Percentiles rank a stretch among this genome's conserved stretches.
Conservation (phyloP, 2,113 vertebrate species). For the Phyllostomus hastatus region DNA sequence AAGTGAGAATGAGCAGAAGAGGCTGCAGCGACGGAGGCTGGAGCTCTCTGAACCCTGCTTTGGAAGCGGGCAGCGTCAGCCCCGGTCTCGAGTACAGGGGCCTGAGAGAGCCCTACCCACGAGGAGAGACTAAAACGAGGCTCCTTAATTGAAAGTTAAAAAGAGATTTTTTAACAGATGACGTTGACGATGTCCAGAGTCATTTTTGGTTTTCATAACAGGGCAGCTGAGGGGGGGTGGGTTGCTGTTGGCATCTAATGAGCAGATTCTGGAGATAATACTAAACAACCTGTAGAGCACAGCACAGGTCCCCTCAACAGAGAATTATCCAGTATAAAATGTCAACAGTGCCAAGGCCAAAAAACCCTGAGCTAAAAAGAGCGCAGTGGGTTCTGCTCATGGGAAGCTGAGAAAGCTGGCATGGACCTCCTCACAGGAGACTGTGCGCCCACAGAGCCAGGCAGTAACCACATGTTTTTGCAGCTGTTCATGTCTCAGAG, state of each 20-base stretch:
- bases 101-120: neutral
- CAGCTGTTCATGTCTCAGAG: neutral
- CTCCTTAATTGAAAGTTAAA: neutral
- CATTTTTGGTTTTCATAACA: neutral
- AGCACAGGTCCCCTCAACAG: neutral
- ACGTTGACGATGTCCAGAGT: neutral
- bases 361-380: neutral
- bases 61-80: neutral
- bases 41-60: neutral
- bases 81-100: too few species aligned
- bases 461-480: neutral
- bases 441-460: neutral
- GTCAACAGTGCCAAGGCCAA: neutral
- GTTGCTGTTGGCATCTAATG: neutral
- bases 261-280: neutral
- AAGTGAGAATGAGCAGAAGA: neutral
- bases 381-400: neutral
- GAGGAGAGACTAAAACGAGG: neutral
- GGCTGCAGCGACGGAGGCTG: neutral
- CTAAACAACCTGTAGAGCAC: neutral
- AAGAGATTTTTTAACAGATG: neutral
- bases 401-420: neutral
- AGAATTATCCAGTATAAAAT: neutral
- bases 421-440: neutral
- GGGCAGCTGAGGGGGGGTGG: neutral